These are phyloP conservation scores for Cacatua alba DNA, from an alignment of 2,113 vertebrate genomes.

Conservation along the genomic window DNA sequence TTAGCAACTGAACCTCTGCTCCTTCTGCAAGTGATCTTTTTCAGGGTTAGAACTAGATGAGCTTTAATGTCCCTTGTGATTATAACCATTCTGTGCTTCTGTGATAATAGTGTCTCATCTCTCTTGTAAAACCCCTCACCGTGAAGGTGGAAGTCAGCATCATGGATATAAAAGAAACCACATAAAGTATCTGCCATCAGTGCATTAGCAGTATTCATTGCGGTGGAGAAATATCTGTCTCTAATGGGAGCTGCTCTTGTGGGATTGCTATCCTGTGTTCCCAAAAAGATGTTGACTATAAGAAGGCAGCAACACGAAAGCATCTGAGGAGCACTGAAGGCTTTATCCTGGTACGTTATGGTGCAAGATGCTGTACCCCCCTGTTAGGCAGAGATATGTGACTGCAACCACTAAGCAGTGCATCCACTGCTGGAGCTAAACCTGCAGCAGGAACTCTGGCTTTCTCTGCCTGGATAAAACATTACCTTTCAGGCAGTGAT, in stretches of 20 bases:
- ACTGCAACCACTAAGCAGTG: neutral
- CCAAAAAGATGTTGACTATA: neutral
- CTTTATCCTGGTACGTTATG: fast-evolving
- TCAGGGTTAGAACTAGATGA: neutral
- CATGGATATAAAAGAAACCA: neutral
- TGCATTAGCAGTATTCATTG: neutral
- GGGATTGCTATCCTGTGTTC: neutral
- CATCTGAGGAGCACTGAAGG: neutral
- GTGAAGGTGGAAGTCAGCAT: neutral
- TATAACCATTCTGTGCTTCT: neutral
- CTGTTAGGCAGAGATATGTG: neutral
- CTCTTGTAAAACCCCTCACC: neutral
- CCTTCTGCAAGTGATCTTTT: neutral
- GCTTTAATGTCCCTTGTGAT: neutral
- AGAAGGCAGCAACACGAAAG: neutral
- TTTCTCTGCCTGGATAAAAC: neutral
- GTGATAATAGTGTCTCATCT: neutral
- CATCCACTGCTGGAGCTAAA: neutral
- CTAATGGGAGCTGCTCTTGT: neutral
- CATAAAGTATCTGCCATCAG: neutral
- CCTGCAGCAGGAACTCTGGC: neutral
- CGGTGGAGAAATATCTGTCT: neutral
- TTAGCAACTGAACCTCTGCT: neutral
- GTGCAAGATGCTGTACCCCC: fast-evolving
- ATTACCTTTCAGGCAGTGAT: neutral